Percentiles rank a stretch among this genome's conserved stretches.
phyloP scores from a whole-genome alignment of 2,113 vertebrate genomes.

The Tricholaema leucomelas region DNA sequence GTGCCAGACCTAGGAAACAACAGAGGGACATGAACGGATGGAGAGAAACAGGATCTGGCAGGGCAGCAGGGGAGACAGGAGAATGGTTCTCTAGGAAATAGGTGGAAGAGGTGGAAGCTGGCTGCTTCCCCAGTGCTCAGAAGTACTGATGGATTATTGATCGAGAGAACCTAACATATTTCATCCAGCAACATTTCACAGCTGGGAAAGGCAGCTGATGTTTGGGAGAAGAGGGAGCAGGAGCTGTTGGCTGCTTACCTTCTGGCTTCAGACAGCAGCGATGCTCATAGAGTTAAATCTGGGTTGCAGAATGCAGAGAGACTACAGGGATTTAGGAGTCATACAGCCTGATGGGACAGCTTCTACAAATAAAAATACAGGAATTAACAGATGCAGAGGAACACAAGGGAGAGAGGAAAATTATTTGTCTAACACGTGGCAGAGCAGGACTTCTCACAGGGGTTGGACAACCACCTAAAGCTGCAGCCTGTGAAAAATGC shows the following conservation, averaged over 20 bases:
- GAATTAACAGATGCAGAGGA: conserved; percentile 10
- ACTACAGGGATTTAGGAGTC: background rate
- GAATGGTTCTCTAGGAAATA: background rate
- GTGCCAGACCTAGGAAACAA: background rate
- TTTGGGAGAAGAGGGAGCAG: background rate
- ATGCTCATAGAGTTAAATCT: background rate
- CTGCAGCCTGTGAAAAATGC: background rate
- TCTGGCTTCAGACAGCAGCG: background rate
- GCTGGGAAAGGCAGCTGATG: background rate
- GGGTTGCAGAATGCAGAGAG: background rate
- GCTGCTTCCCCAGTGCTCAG: background rate
- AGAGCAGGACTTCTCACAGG: background rate
- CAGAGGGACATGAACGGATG: background rate
- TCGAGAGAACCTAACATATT: background rate
- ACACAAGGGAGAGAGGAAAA: background rate
- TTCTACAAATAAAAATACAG: conserved; percentile 29
- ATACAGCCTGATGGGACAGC: background rate
- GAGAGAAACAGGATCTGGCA: background rate
- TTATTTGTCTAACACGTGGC: background rate
- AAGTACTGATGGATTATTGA: conserved; percentile 26
- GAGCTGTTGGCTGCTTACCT: background rate
- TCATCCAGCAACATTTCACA: background rate
- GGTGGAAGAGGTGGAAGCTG: background rate
- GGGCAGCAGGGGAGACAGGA: background rate
- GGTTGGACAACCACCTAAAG: background rate